phyloP scores from a whole-genome alignment of 2,888 invertebrate species.

The Synanthedon tipuliformis region DNA sequence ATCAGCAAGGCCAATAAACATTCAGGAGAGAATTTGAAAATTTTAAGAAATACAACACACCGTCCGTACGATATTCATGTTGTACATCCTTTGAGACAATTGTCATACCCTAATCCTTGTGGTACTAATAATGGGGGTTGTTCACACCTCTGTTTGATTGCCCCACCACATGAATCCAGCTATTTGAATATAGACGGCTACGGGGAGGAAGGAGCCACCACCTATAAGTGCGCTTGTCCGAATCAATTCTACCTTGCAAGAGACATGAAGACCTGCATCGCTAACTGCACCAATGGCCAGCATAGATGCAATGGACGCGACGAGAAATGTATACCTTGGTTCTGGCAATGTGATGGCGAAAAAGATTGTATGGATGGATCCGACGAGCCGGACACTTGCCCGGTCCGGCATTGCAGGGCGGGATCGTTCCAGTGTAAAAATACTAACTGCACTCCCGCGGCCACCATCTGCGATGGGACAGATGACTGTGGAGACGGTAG shows the following conservation, averaged over 20 bases:
- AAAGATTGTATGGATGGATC: constrained; percentile 92
- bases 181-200: constrained; percentile 83
- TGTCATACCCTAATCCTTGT: constrained; percentile 90
- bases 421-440: constrained; percentile 96
- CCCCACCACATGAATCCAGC: constrained; percentile 82
- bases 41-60: constrained; percentile 91
- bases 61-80: constrained; percentile 94
- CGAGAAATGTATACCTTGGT: constrained; percentile 72
- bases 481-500: constrained; percentile 94
- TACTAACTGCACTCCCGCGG: constrained; percentile 91
- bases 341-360: constrained; percentile 87
- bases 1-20: constrained; percentile 94
- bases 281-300: constrained; percentile 93
- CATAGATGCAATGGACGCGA: constrained; percentile 76
- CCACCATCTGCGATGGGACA: constrained; percentile 92
- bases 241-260: constrained; percentile 89
- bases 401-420: constrained; percentile 84
- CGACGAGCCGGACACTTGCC: constrained; percentile 89
- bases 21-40: constrained; percentile 78
- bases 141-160: constrained; percentile 93
- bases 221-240: constrained; percentile 91
- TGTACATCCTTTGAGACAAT: constrained; percentile 89
- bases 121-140: constrained; percentile 94
- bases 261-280: constrained; percentile 88
- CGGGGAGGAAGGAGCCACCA: constrained; percentile 82